phyloP scores from a whole-genome alignment of 2,888 invertebrate genomes.

The Plemyria rubiginata region DNA sequence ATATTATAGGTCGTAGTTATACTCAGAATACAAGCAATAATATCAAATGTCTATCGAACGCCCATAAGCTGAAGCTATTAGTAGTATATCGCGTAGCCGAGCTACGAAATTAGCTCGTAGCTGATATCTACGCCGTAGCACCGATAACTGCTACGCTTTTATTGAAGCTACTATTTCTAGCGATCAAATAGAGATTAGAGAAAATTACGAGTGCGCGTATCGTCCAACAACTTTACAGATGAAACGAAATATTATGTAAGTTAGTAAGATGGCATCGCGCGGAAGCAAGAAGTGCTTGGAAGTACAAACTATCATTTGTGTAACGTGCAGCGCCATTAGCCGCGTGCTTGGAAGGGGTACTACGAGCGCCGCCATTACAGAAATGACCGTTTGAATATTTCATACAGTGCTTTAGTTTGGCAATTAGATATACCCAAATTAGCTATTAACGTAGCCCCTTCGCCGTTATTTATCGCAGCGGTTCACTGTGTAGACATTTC shows the following conservation, averaged over 20 bases:
- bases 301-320: slow-evolving; percentile 31
- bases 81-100: slow-evolving; percentile 2
- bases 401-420: slow-evolving; percentile 42
- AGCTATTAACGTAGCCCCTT: slow-evolving; percentile 41
- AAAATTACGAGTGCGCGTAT: slow-evolving; percentile 3
- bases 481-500: slow-evolving; percentile 37
- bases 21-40: neutral
- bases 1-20: neutral
- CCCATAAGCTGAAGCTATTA: neutral
- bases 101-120: slow-evolving; percentile 11
- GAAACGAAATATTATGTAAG: slow-evolving; percentile 20
- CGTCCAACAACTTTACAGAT: slow-evolving; percentile 13
- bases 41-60: slow-evolving; percentile 4
- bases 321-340: slow-evolving; percentile 28
- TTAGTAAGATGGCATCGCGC: slow-evolving; percentile 14
- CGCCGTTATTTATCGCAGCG: slow-evolving; percentile 38
- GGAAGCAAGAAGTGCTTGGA: neutral
- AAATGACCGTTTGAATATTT: slow-evolving; percentile 43
- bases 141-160: slow-evolving; percentile 16
- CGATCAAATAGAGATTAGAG: slow-evolving; percentile 9
- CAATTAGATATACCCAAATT: slow-evolving; percentile 45
- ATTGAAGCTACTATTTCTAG: slow-evolving; percentile 1
- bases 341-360: slow-evolving; percentile 27
- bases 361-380: slow-evolving; percentile 33
- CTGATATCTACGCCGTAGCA: slow-evolving; percentile 26